Evolutionary conservation across 2,888 invertebrate species (phyloP), one percentile per base, ranked within the genome.

Genomic region (Empis stercorea): DNA sequence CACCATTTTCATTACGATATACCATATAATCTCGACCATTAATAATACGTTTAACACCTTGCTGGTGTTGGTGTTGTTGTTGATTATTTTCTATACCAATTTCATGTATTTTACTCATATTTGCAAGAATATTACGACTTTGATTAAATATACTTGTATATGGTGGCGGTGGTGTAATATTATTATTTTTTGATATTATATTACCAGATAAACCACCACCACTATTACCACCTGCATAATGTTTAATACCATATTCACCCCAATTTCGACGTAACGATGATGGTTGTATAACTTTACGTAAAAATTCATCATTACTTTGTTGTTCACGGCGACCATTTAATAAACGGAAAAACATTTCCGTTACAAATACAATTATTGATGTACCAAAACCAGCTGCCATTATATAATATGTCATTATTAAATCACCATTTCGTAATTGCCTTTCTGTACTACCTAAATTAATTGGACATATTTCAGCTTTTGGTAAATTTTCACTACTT

Each of bases 11-110:
- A 16, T 76, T 74, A 14, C 75, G 75, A 23, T 78, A 73, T 0
- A 85, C 76, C 66, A 81, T 81, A 64, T 87, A 87, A 58, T 85
- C 82, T 43, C 85, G 73, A 0, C 87, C 87, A 57, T 87, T 87
- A 34, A 87, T 78, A 5, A 75, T 71, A 57, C 74, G 73, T 48
- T 70, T 73, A 15, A 73, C 72, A 0, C 73, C 71, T 3, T 53
- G 68, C n/a, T n/a, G n/a, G n/a, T n/a, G n/a, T n/a, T n/a, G n/a
- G n/a, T n/a, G n/a, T n/a, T n/a, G n/a, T n/a, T n/a, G n/a, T n/a
- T n/a, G n/a, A n/a, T n/a, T n/a, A 7, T 55, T 53, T 13, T 51
- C 52, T 14, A 44, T 30, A 23, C 47, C 40, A 40, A 23, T 40
- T 27, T 40, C 40, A 23, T 20, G 11, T 9, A 46, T 40, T 44